phyloP scores from a whole-genome alignment of 2,888 invertebrate genomes.

The Amiota communis region DNA sequence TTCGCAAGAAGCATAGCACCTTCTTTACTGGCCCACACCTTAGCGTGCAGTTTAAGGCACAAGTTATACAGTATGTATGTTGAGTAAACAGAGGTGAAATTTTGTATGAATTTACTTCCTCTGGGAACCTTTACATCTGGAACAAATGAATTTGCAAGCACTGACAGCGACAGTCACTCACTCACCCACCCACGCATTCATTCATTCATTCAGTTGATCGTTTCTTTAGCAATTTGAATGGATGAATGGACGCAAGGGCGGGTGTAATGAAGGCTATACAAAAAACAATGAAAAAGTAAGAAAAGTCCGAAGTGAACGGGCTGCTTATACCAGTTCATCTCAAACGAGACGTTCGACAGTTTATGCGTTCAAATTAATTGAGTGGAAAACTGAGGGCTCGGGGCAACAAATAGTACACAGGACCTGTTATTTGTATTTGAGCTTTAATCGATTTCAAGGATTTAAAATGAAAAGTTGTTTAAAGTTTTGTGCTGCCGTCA shows the following conservation, averaged over 20 bases:
- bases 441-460: constrained; percentile 29
- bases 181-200: constrained; percentile 37
- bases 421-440: constrained; percentile 38
- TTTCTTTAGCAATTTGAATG: background rate
- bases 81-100: constrained; percentile 58
- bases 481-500: background rate
- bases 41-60: too few species aligned
- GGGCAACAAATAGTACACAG: constrained; percentile 39
- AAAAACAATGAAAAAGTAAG: background rate
- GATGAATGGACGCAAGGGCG: background rate
- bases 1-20: too few species aligned
- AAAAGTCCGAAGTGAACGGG: background rate
- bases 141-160: constrained; percentile 62
- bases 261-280: constrained; percentile 6
- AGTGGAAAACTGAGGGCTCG: too few species aligned
- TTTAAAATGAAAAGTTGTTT: constrained; percentile 38
- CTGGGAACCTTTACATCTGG: constrained; percentile 62
- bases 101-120: constrained; percentile 59
- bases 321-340: constrained; percentile 26
- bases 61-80: constrained; percentile 51
- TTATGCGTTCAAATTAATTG: constrained; percentile 50
- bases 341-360: constrained; percentile 52
- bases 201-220: constrained; percentile 45
- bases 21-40: too few species aligned
- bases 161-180: constrained; percentile 50